A percentile compares a stretch with the other conserved stretches of the same genome.
Evolutionary conservation across 1,140 invertebrate species (phyloP).

Genomic region (Sipha flava): DNA sequence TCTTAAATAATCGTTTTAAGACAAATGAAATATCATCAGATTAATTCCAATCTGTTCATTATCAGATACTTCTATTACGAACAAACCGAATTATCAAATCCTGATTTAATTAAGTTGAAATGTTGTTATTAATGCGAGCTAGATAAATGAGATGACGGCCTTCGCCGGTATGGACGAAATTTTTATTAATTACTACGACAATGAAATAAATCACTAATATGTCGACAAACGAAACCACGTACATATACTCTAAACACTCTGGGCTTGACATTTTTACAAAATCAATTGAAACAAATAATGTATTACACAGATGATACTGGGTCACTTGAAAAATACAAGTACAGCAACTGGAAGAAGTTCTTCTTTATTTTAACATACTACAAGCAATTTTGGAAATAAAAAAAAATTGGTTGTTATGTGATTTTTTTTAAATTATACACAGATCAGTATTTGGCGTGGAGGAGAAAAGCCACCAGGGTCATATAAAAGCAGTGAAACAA

Average conservation of each 20-base stretch:
- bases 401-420: background rate
- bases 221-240: background rate
- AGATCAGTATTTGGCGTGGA: slow-evolving; percentile 93
- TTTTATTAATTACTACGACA: background rate
- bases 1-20: background rate
- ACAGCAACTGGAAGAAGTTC: background rate
- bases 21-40: background rate
- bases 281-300: background rate
- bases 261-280: background rate
- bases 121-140: background rate
- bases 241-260: too few species aligned
- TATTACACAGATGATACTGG: background rate
- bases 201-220: background rate
- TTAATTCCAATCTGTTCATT: background rate
- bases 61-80: background rate
- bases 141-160: background rate
- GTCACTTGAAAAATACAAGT: background rate
- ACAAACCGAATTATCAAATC: background rate
- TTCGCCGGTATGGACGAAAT: background rate
- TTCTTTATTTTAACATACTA: background rate
- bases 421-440: slow-evolving; percentile 40
- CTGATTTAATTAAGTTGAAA: background rate
- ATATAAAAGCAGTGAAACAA: slow-evolving; percentile 97
- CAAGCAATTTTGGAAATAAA: background rate
- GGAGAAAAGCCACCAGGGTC: slow-evolving; percentile 84